Evolutionary conservation across 2,888 invertebrate species (phyloP), one percentile per base, ranked within the genome.

Genomic region (Leucania comma): DNA sequence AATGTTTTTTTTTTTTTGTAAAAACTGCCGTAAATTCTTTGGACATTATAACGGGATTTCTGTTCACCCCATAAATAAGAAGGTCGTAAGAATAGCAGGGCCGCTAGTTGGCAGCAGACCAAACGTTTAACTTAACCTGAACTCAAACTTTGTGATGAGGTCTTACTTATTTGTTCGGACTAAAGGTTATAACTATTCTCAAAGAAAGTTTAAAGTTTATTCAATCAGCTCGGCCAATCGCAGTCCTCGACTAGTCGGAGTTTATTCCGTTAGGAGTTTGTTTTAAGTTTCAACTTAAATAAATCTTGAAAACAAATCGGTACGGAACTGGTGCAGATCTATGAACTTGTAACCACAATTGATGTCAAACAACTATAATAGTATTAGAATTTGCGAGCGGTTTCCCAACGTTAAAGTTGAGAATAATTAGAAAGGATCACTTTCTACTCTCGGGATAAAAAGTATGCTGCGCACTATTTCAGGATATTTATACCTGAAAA

Each of bases 101-200:
- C 51, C 54, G 14, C 29, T 73, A 29, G 51, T 74, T 83, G 83
- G 83, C 83, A 80, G 22, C 20, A 69, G 38, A 56, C 72, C 66
- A 72, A 72, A 61, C 69, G 62, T 67, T 74, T 68, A 82, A 84
- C 70, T 80, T 78, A 86, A 87, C 86, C 86, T 81, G 83, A 60
- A 72, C 68, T 61, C 26, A 66, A 80, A 81, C 72, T 80, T 82
- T 32, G 66, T 38, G 79, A 81, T 81, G 63, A 72, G 62, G 65
- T 75, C 81, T 60, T 24, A 63, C 50, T 78, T 81, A 81, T 81
- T 81, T 78, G 72, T 72, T 75, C 57, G 32, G 72, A 57, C 67
- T 48, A 67, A 61, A 80, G 65, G 69, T 78, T 72, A 64, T 38
- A 66, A 71, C 63, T 66, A 70, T 53, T 69, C 56, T 24, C 24